Evolutionary conservation across 1,140 invertebrate species (phyloP).

Genomic region (Monochamus saltuarius): DNA sequence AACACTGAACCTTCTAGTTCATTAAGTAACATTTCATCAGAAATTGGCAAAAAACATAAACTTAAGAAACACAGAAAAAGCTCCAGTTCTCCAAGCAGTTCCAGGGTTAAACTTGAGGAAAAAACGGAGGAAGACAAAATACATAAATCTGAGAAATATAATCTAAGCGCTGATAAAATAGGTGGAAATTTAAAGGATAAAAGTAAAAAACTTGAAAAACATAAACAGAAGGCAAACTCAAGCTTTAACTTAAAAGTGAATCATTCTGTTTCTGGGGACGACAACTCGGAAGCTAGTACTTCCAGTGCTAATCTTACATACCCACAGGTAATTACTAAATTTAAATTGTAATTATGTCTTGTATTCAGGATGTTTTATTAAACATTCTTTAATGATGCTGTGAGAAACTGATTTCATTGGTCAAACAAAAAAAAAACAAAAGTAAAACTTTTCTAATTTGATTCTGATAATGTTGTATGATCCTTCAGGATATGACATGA

Average conservation of each 20-base stretch:
- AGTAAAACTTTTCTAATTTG: too few species aligned
- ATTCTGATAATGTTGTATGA: too few species aligned
- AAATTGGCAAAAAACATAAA: constrained; percentile 20
- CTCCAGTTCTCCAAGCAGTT: constrained; percentile 5
- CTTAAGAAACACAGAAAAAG: constrained; percentile 16
- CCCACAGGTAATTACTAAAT: constrained; percentile 26
- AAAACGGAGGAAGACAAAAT: background rate
- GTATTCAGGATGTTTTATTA: too few species aligned
- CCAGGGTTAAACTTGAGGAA: background rate
- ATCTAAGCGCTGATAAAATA: background rate
- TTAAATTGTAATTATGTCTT: too few species aligned
- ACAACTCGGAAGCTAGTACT: constrained; percentile 20
- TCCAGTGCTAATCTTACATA: constrained; percentile 21
- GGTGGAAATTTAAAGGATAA: constrained; percentile 4
- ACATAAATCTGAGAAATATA: background rate
- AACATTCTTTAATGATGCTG: too few species aligned
- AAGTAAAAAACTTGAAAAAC: constrained; percentile 15
- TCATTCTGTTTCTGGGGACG: constrained; percentile 9
- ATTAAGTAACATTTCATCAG: constrained; percentile 11
- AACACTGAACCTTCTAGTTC: constrained; percentile 22
- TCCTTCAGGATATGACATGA: too few species aligned
- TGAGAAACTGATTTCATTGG: too few species aligned
- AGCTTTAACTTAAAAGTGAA: constrained; percentile 14
- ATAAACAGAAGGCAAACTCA: constrained; percentile 5
- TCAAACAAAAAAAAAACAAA: too few species aligned